A percentile compares a stretch with the other conserved stretches of the same genome.
Evolutionary conservation across 2,113 vertebrate genomes (phyloP).

Genomic region (Rafetus swinhoei): DNA sequence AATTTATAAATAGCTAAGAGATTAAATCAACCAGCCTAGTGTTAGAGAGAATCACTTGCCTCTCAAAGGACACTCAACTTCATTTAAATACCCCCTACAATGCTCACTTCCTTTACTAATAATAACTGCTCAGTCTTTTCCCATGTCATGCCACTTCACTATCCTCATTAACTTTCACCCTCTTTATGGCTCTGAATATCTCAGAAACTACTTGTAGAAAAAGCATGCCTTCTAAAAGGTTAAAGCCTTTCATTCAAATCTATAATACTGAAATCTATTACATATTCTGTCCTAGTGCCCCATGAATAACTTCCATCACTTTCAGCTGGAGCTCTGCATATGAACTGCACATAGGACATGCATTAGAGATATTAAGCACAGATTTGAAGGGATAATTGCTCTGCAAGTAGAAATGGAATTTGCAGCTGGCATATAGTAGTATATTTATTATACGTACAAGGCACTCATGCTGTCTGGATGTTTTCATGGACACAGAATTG

Average conservation of each 20-base stretch:
- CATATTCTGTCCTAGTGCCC: not conserved
- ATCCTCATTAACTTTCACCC: not conserved
- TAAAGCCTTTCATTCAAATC: not conserved
- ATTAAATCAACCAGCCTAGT: not conserved
- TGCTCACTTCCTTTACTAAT: not conserved
- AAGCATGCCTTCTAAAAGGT: not conserved
- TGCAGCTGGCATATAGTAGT: not conserved
- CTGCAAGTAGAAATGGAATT: not conserved
- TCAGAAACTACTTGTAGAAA: not conserved
- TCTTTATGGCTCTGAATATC: not conserved
- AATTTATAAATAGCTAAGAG: not conserved
- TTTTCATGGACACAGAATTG: not conserved
- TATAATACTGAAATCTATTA: not conserved
- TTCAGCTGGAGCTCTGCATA: not conserved
- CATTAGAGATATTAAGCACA: not conserved
- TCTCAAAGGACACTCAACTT: conserved; percentile 1
- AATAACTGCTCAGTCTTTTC: not conserved
- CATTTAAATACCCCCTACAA: not conserved
- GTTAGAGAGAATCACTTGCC: not conserved
- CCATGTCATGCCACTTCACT: not conserved
- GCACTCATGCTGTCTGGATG: not conserved
- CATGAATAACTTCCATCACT: not conserved
- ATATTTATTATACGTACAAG: not conserved
- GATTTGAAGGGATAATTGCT: not conserved
- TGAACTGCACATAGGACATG: not conserved